These are phyloP conservation scores for Nesidiocoris tenuis DNA, from an alignment of 2,888 invertebrate genomes.

Conservation along the genomic window DNA sequence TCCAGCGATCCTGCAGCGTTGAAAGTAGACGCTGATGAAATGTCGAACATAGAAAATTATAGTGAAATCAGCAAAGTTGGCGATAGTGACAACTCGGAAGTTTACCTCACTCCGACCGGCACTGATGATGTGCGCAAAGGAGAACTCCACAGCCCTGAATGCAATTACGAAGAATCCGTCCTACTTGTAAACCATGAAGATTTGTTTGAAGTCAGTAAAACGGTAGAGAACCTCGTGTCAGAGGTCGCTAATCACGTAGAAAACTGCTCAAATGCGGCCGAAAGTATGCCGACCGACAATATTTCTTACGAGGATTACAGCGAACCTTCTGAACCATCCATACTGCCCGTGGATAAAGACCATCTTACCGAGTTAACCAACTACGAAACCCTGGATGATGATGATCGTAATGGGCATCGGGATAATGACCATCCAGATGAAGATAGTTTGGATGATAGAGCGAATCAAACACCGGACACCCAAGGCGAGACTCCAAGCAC, in stretches of 20 bases:
- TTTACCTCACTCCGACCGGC: slow-evolving; percentile 69
- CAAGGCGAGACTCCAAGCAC: neutral
- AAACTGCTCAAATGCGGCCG: slow-evolving; percentile 45
- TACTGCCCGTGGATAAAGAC: neutral
- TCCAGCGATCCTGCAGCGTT: slow-evolving; percentile 51
- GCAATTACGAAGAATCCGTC: slow-evolving; percentile 50
- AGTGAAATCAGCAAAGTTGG: slow-evolving; percentile 58
- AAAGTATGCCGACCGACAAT: slow-evolving; percentile 40
- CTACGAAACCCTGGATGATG: neutral
- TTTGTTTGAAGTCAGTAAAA: slow-evolving; percentile 39
- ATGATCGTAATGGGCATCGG: too few relatives aligned
- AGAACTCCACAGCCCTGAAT: slow-evolving; percentile 54
- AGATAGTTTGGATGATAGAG: too few relatives aligned
- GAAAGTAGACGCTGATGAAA: slow-evolving; percentile 47
- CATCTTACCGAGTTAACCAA: neutral
- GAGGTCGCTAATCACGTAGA: slow-evolving; percentile 44
- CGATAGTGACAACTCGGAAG: slow-evolving; percentile 68
- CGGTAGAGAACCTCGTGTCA: slow-evolving; percentile 39
- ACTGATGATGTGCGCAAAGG: slow-evolving; percentile 57
- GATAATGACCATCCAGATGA: too few relatives aligned
- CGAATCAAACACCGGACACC: neutral
- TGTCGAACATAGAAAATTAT: slow-evolving; percentile 42
- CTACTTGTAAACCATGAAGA: slow-evolving; percentile 46
- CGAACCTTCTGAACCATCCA: slow-evolving; percentile 46
- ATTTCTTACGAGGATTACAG: slow-evolving; percentile 36